Base-by-base conservation (phyloP, 2,888 invertebrate species). In the Minunthozetes semirufus region DNA sequence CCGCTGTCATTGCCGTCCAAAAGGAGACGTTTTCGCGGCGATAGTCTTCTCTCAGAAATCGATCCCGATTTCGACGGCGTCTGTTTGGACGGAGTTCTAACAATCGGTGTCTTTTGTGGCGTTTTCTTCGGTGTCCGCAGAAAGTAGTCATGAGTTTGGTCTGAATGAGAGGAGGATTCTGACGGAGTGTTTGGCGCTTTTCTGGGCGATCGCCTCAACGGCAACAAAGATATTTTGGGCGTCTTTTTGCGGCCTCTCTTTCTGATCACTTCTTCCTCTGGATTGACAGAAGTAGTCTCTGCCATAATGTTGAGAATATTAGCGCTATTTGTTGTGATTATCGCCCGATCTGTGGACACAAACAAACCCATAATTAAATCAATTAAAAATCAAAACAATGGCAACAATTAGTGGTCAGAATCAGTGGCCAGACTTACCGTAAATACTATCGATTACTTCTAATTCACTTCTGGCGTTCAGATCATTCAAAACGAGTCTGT, bases 241-340 rank as follows among this genome's bases (percentile, higher is more conserved):
- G 68, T 68, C 68, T 68, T 68, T 72, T 50, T 48, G 42, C 72
- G 72, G 25, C 72, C 72, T 53, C 72, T 50, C 19, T 50, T 53
- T 9, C 56, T 29, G 22, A 72, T 72, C 25, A 72, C 33, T 6
- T 72, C 72, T 25, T 72, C 72, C 11, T 72, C 72, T 0, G 72
- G 72, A 68, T 68, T 68, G 9, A 56, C 9, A 6, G 50, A 9
- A n/a, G 27, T 3, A 1, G 72, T 15, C 19, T 42, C 42, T 9
- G 19, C 17, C 29, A 72, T 50, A 27, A 48, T 70, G 50, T 72
- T 72, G 8, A 72, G 33, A 8, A 72, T 72, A 48, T 72, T 72
- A 46, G 33, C 56, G 50, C 56, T 56, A 27, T 72, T 72, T 29
- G 19, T 29, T 8, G 72, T 72, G 1, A 72, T 72, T 27, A 68